A percentile compares a stretch with the other conserved stretches of the same genome.
Conservation (phyloP, 2,888 invertebrate species). For the Platypus cylindrus region DNA sequence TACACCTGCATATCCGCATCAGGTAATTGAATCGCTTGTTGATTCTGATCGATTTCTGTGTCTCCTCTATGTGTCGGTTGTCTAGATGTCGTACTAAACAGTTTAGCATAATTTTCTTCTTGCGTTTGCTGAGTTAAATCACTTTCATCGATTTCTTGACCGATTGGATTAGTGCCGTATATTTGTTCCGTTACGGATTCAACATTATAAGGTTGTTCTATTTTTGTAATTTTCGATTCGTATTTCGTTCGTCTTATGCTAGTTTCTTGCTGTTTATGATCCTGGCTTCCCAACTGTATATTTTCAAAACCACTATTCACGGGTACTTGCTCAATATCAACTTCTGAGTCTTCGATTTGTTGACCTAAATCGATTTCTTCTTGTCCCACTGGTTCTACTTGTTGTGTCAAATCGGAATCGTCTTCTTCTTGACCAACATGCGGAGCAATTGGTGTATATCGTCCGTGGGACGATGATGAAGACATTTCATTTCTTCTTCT, state of each 20-base stretch:
- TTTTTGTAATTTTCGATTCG: no score
- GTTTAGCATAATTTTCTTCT: constrained; percentile 8
- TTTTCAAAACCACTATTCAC: constrained; percentile 13
- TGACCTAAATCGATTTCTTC: constrained; percentile 6
- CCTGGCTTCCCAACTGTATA: constrained; percentile 6
- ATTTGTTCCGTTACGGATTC: no score
- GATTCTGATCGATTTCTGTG: constrained; percentile 2
- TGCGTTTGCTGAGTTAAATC: constrained; percentile 19
- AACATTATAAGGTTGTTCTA: no score
- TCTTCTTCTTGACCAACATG: constrained; percentile 11
- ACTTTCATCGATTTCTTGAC: constrained; percentile 12
- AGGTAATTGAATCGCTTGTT: neutral
- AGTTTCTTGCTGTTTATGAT: constrained; percentile 1
- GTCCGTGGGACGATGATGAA: no score
- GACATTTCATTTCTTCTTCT: no score
- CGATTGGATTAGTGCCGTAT: no score
- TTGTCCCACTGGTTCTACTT: constrained; percentile 11
- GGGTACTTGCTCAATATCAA: constrained; percentile 15
- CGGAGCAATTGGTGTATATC: no score
- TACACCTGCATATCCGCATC: no score
- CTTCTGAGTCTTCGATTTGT: constrained; percentile 13
- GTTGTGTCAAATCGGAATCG: constrained; percentile 14
- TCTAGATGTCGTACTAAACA: no score
- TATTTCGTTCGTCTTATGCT: no score
- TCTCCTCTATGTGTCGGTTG: neutral